Percentiles rank a stretch among this genome's conserved stretches.
Evolutionary conservation across 2,888 invertebrate species (phyloP).

Genomic region (Orthosia incerta): DNA sequence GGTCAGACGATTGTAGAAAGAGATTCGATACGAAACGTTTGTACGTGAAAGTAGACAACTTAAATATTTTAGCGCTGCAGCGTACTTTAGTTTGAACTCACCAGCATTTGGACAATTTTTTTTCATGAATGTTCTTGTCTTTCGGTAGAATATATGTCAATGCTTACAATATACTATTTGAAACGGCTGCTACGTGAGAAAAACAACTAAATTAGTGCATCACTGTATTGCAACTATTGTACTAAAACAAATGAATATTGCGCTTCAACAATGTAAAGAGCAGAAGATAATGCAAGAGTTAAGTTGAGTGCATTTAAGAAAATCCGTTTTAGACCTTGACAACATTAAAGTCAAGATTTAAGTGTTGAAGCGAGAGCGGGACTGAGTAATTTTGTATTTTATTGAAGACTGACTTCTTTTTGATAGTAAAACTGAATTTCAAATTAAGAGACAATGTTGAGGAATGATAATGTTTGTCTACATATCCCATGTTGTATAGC

Average conservation of each 20-base stretch:
- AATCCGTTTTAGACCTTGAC: slow-evolving; percentile 69
- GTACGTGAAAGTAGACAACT: too few relatives aligned
- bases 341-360: slow-evolving; percentile 45
- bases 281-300: slow-evolving; percentile 5
- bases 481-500: not conserved
- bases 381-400: not conserved
- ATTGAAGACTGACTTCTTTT: not conserved
- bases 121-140: too few relatives aligned
- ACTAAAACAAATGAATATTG: slow-evolving; percentile 17
- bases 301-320: slow-evolving; percentile 47
- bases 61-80: too few relatives aligned
- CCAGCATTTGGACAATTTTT: too few relatives aligned
- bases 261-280: slow-evolving; percentile 24
- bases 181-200: slow-evolving; percentile 17
- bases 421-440: not conserved
- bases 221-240: not conserved
- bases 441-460: not conserved
- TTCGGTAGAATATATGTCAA: too few relatives aligned
- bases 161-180: slow-evolving; percentile 20
- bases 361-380: slow-evolving; percentile 16
- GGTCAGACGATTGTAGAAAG: too few relatives aligned
- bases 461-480: not conserved
- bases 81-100: too few relatives aligned
- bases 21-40: too few relatives aligned
- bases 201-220: slow-evolving; percentile 14